A percentile compares a stretch with the other conserved stretches of the same genome.
Conservation (phyloP, 2,113 vertebrate genomes). For the Regulus satrapa region DNA sequence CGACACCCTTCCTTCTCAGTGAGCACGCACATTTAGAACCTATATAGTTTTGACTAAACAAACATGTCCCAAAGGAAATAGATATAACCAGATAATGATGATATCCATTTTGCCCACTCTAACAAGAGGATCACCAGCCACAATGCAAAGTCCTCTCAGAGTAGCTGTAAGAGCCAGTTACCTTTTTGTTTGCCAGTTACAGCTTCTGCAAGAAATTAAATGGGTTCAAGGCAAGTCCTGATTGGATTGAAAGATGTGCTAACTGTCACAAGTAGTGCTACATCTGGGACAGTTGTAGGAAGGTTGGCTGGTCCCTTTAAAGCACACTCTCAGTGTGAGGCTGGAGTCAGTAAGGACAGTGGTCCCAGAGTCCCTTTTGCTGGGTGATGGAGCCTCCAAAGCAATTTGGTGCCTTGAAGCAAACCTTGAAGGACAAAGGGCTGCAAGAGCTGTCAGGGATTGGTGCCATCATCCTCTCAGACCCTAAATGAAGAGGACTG, state of each 20-base stretch:
- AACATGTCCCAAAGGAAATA: neutral
- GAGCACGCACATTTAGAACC: neutral
- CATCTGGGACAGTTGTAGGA: neutral
- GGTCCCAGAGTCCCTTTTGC: neutral
- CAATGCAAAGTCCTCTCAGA: neutral
- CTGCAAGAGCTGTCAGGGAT: neutral
- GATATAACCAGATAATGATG: neutral
- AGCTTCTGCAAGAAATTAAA: neutral
- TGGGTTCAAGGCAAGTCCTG: neutral
- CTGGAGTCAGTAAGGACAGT: neutral
- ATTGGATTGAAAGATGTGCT: neutral
- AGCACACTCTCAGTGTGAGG: neutral
- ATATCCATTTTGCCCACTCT: neutral
- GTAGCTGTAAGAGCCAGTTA: neutral
- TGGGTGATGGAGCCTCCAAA: neutral
- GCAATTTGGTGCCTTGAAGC: neutral
- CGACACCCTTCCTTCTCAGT: neutral
- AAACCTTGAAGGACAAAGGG: neutral
- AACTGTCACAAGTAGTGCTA: neutral
- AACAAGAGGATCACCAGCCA: fast-evolving
- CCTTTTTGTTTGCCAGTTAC: neutral
- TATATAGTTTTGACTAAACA: neutral
- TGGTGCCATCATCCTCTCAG: neutral
- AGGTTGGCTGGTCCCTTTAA: neutral
- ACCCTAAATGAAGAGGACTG: neutral